These are phyloP conservation scores for Meleagris gallopavo DNA, from an alignment of 2,113 vertebrate species.

Conservation along the genomic window DNA sequence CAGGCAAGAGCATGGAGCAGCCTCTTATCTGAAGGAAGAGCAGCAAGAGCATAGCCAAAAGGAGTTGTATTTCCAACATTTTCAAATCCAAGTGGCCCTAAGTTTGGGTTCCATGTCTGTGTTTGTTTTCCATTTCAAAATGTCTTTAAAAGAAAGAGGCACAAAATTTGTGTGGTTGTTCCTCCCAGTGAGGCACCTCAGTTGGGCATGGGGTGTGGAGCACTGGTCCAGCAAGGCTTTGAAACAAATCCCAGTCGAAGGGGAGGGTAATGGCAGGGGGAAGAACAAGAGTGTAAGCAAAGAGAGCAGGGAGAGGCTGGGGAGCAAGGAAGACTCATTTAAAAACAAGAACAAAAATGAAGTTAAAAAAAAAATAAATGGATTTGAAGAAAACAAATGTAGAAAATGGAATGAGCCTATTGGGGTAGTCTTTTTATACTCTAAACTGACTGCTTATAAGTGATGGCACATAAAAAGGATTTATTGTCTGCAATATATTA, in stretches of 20 bases:
- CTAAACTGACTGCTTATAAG: neutral
- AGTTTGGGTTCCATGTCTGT: neutral
- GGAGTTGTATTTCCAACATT: neutral
- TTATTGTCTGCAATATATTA: slow-evolving; percentile 28
- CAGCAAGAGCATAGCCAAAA: neutral
- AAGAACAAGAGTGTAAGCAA: neutral
- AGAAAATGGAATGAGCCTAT: neutral
- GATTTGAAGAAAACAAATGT: neutral
- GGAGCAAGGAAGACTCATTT: neutral
- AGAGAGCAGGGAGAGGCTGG: neutral
- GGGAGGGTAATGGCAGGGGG: neutral
- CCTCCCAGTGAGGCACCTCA: neutral
- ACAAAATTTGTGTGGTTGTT: neutral
- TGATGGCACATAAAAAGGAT: slow-evolving; percentile 24
- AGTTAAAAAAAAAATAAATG: neutral
- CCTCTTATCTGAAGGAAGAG: neutral
- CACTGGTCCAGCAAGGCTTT: neutral
- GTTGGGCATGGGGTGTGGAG: neutral
- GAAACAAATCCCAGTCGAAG: neutral
- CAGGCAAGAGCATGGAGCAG: neutral
- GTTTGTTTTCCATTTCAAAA: neutral
- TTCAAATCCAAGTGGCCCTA: neutral
- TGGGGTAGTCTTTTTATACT: neutral
- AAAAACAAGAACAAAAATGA: neutral
- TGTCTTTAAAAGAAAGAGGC: neutral